Evolutionary conservation across 2,113 vertebrate genomes (phyloP).

Genomic region (Malurus melanocephalus): DNA sequence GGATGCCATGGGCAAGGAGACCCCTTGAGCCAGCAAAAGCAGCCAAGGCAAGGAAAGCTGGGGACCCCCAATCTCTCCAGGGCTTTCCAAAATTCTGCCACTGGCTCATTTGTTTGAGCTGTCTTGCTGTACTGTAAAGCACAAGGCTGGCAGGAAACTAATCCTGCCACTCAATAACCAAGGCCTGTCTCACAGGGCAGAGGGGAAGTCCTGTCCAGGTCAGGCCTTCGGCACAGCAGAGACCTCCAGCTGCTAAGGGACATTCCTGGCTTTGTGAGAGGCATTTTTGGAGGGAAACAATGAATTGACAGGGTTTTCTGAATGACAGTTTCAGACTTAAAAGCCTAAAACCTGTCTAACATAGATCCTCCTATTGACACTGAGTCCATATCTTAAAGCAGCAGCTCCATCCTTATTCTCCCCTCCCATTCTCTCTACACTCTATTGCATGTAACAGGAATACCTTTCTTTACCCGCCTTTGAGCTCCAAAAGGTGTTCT

Average conservation of each 20-base stretch:
- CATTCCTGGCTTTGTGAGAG: not conserved
- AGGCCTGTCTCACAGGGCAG: not conserved
- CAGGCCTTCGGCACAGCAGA: not conserved
- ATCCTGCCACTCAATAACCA: not conserved
- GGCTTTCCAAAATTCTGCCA: not conserved
- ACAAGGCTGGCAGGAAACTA: not conserved
- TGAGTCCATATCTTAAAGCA: not conserved
- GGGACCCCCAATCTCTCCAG: not conserved
- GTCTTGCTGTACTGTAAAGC: not conserved
- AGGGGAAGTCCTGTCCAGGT: not conserved
- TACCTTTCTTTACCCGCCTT: not conserved
- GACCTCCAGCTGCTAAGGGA: not conserved
- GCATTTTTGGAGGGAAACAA: not conserved
- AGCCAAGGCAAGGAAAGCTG: not conserved
- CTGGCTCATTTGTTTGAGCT: not conserved
- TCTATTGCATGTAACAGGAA: not conserved
- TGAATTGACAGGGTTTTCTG: not conserved
- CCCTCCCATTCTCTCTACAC: not conserved
- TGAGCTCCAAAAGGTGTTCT: not conserved
- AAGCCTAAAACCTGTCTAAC: not conserved
- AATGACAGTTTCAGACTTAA: not conserved
- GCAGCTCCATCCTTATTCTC: not conserved
- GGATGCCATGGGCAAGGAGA: rapidly evolving
- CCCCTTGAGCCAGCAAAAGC: not conserved
- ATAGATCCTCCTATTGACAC: not conserved